Evolutionary conservation across 1,140 invertebrate genomes (phyloP), one percentile per base, ranked within the genome.

Genomic region (Bombus sibiricus): DNA sequence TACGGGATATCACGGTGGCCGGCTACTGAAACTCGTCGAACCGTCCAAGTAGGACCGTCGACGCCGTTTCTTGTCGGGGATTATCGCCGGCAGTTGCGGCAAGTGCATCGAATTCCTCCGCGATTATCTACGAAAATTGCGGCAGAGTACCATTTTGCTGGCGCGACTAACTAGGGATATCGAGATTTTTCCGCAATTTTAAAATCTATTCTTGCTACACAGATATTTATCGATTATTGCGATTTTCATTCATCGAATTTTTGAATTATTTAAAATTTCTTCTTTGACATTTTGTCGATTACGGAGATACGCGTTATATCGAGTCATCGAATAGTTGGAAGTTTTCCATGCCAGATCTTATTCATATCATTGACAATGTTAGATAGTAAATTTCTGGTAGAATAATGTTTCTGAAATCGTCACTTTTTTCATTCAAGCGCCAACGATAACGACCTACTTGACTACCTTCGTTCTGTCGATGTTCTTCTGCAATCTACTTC

Each of bases 11-110:
- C 75, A 73, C 59, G 47, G 41, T 37, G 62, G 41, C 79, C 74
- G 53, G 80, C 59, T 86, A 85, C 80, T 69, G 71, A 75, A 83
- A 74, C 83, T 82, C 62, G 81, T 83, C 79, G 81, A 87, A 71
- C 59, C 75, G 87, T 41, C 66, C 69, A 89, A 89, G 85, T 83
- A 81, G 75, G 85, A 72, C 79, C 87, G 79, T 80, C 28, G 66
- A 68, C 79, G 79, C 76, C 66, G 64, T 41, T 73, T 62, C 66
- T 71, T 69, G 66, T 34, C 57, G 72, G 64, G 82, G 47, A 73
- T 71, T 84, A 78, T 88, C 73, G 57, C 39, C 43, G 73, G 62
- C 71, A 86, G 88, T 86, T 80, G 79, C 41, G 69, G 47, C 78
- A 81, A 88, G 80, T 72, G 72, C 71, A 73, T 82, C 81, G 81